Conservation (phyloP, 2,797 vertebrate species). For the Amniataba percoides region DNA sequence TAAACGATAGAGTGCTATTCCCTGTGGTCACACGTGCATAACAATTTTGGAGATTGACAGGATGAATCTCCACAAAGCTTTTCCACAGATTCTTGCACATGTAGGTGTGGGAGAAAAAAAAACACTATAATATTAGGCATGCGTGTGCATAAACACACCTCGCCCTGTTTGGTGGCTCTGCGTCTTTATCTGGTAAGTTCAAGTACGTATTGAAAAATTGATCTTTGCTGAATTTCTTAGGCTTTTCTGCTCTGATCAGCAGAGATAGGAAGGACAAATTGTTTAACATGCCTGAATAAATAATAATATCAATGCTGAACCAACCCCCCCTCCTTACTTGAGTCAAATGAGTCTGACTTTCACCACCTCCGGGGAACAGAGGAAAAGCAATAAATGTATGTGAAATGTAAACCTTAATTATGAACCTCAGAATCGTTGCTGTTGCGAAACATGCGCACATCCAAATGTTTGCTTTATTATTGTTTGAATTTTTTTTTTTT, state of each 20-base stretch:
- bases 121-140: constrained; percentile 84
- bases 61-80: constrained; percentile 87
- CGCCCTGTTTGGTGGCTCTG: constrained; percentile 59
- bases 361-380: constrained; percentile 57
- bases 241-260: constrained; percentile 97
- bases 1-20: constrained; percentile 88
- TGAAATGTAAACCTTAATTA: constrained; percentile 55
- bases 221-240: constrained; percentile 96
- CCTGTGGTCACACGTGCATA: constrained; percentile 84
- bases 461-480: constrained; percentile 17
- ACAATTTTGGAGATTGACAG: constrained; percentile 87
- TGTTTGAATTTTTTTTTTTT: neutral
- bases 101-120: constrained; percentile 19
- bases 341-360: constrained; percentile 70
- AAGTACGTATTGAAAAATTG: constrained; percentile 97
- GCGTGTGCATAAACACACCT: constrained; percentile 78
- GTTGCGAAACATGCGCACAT: constrained; percentile 23
- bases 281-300: constrained; percentile 87
- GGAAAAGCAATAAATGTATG: constrained; percentile 48
- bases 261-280: constrained; percentile 91
- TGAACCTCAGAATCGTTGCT: constrained; percentile 4
- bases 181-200: constrained; percentile 93
- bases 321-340: constrained; percentile 34
- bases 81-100: constrained; percentile 79
- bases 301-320: constrained; percentile 79